Evolutionary conservation across 2,113 vertebrate genomes (phyloP).

Genomic region (Tenrec ecaudatus): DNA sequence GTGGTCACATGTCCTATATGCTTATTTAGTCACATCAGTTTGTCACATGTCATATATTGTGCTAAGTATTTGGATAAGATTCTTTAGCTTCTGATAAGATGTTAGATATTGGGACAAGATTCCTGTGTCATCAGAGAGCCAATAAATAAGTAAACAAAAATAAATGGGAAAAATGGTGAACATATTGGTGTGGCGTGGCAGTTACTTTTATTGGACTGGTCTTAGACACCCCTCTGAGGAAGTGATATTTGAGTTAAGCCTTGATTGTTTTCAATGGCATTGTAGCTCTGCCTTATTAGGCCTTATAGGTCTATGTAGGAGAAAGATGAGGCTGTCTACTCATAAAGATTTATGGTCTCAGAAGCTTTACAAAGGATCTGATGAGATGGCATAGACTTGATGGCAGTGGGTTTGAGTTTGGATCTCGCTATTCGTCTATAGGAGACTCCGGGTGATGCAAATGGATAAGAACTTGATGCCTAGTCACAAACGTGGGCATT

Average conservation of each 20-base stretch:
- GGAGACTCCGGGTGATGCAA: not conserved
- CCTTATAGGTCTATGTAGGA: too few relatives aligned
- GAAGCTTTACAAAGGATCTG: too few relatives aligned
- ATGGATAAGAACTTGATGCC: not conserved
- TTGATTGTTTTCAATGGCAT: not conserved
- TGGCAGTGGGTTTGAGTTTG: too few relatives aligned
- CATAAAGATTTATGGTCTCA: too few relatives aligned
- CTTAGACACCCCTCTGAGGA: not conserved
- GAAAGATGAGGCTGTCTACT: too few relatives aligned
- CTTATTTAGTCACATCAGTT: too few relatives aligned
- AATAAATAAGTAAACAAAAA: slow-evolving; percentile 15
- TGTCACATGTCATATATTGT: too few relatives aligned
- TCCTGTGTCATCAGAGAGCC: not conserved
- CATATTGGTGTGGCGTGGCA: too few relatives aligned
- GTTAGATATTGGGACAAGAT: not conserved
- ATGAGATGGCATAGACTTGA: too few relatives aligned
- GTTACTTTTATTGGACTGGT: too few relatives aligned
- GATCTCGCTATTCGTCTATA: not conserved
- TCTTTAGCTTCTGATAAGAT: not conserved
- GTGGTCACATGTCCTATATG: too few relatives aligned
- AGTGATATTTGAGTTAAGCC: not conserved
- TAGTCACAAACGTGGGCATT: not conserved
- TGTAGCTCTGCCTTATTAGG: not conserved
- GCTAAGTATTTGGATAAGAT: too few relatives aligned
- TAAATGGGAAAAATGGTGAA: not conserved